Base-by-base conservation (phyloP, 2,888 invertebrate genomes). In the Tubiluchus corallicola region DNA sequence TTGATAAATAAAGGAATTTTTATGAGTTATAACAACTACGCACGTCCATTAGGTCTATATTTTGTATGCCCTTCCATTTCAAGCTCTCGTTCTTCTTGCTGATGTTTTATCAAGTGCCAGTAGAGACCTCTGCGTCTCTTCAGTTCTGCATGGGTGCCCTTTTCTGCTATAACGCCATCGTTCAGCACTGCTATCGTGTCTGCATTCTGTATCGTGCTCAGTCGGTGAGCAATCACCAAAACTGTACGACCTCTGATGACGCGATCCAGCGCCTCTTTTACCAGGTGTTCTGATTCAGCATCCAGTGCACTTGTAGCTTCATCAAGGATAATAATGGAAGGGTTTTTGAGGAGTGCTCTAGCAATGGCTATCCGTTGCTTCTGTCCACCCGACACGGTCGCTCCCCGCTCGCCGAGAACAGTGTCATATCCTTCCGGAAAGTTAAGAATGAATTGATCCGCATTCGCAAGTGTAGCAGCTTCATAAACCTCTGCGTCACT, bases 241-340 rank as follows among this genome's bases (percentile, higher is more conserved):
- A 88, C 88, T 0, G 94, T 94, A 46, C 88, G 72, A 2, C 85
- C 83, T 55, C 75, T 72, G 3, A 79, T 74, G 0, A 81, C 85
- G 5, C 72, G 73, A 56, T 92, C 90, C 41, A 94, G 60, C 0
- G 94, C 88, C 38, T 75, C 76, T 58, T 90, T 88, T 0, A 92
- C 90, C 20, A 82, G 71, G 55, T 82, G 75, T 65, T 94, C 94
- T 42, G 88, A 88, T 52, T 85, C 82, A 0, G 85, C 77, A 69
- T 92, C 92, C 50, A 92, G 64, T 1, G 92, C 90, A 69, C 88
- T 83, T 1, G 94, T 94, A 13, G 94, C 92, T 68, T 94, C 94
- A 62, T 94, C 94, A 46, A 94, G 64, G 9, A 64, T 55, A 2
- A 69, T 54, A 48, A 70, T 64, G n/a, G 79, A 74, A 0, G 94